phyloP scores from a whole-genome alignment of 2,113 vertebrate species.

The Lathamus discolor region DNA sequence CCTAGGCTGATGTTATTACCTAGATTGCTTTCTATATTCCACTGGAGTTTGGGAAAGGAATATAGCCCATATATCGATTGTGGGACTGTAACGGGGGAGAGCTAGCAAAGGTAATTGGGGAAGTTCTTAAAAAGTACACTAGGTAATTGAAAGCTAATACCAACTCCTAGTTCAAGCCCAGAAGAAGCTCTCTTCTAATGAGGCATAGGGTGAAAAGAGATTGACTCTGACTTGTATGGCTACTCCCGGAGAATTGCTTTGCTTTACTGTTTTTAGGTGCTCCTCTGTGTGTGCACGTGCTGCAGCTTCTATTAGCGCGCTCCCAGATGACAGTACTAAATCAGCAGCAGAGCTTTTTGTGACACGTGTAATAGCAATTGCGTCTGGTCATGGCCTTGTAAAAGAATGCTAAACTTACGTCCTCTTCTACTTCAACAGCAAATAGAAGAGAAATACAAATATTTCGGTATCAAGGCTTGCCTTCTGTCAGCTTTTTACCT shows the following conservation, averaged over 20 bases:
- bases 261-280: background rate
- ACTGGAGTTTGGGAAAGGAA: background rate
- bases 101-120: background rate
- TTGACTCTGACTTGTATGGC: background rate
- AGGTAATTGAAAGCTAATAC: constrained; percentile 23
- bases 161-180: background rate
- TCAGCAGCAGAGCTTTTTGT: background rate
- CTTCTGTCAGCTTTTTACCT: background rate
- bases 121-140: background rate
- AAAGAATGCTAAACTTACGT: background rate
- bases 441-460: background rate
- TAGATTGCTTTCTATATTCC: background rate
- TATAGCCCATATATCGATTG: fast-evolving
- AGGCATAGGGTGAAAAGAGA: background rate
- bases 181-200: background rate
- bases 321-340: background rate
- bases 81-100: background rate
- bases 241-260: background rate
- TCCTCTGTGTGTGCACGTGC: background rate
- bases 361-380: background rate
- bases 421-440: background rate
- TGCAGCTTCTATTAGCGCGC: background rate
- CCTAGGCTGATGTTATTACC: background rate
- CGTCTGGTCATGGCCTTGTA: background rate
- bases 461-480: background rate